Conservation (phyloP, 2,797 vertebrate species). For the Otolemur crassicaudatus region DNA sequence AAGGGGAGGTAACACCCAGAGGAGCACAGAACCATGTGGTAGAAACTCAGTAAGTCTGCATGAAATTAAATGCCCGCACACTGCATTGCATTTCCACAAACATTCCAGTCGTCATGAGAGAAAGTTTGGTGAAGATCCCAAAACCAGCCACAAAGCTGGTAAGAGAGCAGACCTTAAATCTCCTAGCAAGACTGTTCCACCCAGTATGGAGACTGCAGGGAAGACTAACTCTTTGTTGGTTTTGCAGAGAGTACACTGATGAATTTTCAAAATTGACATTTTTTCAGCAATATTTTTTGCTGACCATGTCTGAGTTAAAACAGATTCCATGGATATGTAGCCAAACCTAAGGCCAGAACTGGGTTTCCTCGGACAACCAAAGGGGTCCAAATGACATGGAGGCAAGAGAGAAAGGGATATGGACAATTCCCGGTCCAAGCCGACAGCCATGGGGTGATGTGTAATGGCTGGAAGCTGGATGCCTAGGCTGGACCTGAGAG, state of each 20-base stretch:
- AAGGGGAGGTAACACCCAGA: not conserved
- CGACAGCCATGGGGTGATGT: not conserved
- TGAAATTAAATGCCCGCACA: not conserved
- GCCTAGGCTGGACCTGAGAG: not conserved
- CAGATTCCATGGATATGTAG: not conserved
- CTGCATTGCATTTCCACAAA: not conserved
- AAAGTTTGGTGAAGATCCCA: not conserved
- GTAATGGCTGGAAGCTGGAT: not conserved
- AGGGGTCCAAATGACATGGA: not conserved
- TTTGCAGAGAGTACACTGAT: constrained; percentile 28
- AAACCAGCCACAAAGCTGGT: not conserved
- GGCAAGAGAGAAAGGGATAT: not conserved
- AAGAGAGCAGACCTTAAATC: not conserved
- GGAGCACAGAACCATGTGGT: not conserved
- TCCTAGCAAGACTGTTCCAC: not conserved
- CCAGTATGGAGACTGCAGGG: not conserved
- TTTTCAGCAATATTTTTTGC: not conserved
- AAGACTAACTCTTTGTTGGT: not conserved
- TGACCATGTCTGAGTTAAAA: not conserved
- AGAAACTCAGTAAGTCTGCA: not conserved
- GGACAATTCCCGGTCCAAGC: not conserved
- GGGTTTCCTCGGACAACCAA: not conserved
- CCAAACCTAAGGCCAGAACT: not conserved
- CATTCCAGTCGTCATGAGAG: not conserved
- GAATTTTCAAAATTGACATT: constrained; percentile 37